Evolutionary conservation across 1,140 invertebrate genomes (phyloP).

Genomic region (Drosophila albomicans): DNA sequence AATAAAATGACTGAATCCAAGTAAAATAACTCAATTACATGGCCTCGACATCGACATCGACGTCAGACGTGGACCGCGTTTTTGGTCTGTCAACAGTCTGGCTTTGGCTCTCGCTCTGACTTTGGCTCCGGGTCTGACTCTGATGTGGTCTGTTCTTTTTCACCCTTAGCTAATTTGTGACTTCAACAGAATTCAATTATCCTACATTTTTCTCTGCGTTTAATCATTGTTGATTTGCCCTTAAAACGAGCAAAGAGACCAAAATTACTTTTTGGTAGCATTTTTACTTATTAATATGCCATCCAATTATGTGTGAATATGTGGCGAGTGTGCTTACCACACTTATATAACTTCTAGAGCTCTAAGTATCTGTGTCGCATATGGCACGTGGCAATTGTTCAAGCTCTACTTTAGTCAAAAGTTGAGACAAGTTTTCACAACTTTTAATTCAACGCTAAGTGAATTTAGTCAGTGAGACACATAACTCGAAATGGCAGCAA

Average conservation of each 20-base stretch:
- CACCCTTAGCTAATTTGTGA: constrained; percentile 31
- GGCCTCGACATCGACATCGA: constrained; percentile 23
- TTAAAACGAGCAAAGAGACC: neutral
- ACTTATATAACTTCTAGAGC: neutral
- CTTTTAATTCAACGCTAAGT: constrained; percentile 41
- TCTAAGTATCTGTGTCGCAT: neutral
- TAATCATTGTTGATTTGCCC: constrained; percentile 27
- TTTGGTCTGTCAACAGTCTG: constrained; percentile 37
- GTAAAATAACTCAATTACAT: constrained; percentile 78
- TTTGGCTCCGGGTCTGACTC: neutral
- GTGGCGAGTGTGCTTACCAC: neutral
- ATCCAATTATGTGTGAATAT: constrained; percentile 1
- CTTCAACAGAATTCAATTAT: constrained; percentile 42
- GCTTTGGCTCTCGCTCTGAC: neutral
- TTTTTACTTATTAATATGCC: constrained; percentile 25
- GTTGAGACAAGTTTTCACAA: constrained; percentile 32
- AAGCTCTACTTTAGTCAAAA: constrained; percentile 11
- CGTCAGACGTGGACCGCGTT: constrained; percentile 12
- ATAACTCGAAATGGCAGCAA: constrained; percentile 28
- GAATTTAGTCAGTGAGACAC: constrained; percentile 32
- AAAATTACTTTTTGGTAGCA: constrained; percentile 8
- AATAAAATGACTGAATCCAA: constrained; percentile 68
- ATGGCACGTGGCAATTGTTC: constrained; percentile 22
- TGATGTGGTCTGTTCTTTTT: neutral
- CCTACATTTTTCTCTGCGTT: constrained; percentile 7